Conservation (phyloP, 2,888 invertebrate genomes). For the Melanophora roralis region DNA sequence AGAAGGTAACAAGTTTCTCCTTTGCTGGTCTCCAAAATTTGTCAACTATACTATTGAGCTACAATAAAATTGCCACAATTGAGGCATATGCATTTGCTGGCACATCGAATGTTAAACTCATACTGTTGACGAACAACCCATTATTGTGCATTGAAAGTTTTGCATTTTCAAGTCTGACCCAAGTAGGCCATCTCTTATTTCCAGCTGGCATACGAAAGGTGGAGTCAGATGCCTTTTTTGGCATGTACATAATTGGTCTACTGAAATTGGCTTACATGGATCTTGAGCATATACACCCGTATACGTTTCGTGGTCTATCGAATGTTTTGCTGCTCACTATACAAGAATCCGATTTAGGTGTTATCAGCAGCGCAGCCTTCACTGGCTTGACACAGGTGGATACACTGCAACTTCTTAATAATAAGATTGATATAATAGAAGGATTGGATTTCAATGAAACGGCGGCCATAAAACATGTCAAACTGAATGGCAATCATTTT, state of each 20-base stretch:
- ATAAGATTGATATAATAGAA: constrained; percentile 89
- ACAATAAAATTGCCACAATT: constrained; percentile 84
- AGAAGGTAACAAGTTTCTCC: constrained; percentile 89
- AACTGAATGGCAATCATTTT: constrained; percentile 90
- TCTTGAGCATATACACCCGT: constrained; percentile 82
- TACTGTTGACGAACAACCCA: constrained; percentile 91
- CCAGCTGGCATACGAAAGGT: constrained; percentile 87
- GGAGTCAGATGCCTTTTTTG: constrained; percentile 88
- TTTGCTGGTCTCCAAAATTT: constrained; percentile 91
- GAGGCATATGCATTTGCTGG: constrained; percentile 91
- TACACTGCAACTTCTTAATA: constrained; percentile 86
- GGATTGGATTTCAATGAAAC: constrained; percentile 85
- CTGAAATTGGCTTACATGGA: constrained; percentile 92
- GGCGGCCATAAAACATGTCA: constrained; percentile 84
- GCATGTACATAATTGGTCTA: constrained; percentile 87
- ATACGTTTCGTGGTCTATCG: constrained; percentile 87
- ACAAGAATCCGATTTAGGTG: constrained; percentile 89
- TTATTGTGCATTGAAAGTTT: constrained; percentile 87
- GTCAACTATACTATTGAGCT: constrained; percentile 82
- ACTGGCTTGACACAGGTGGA: constrained; percentile 85
- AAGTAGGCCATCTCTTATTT: constrained; percentile 89
- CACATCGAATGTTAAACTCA: constrained; percentile 88
- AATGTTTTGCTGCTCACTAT: constrained; percentile 86
- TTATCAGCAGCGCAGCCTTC: constrained; percentile 86
- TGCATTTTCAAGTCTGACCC: constrained; percentile 90